Evolutionary conservation across 2,888 invertebrate species (phyloP).

Genomic region (Dyspetes luteomarginatus): DNA sequence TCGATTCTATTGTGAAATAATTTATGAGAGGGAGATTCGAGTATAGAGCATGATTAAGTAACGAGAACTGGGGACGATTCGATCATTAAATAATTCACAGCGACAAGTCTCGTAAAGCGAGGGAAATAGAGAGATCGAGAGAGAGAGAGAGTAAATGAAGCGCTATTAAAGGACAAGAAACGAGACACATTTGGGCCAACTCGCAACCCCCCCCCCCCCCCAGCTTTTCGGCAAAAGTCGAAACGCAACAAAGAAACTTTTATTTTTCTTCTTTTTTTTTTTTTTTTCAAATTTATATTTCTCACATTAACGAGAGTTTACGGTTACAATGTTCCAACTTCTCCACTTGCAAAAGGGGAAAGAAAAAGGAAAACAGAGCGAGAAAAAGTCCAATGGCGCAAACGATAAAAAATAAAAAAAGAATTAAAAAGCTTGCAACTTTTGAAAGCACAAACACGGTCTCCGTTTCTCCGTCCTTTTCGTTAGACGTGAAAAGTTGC

Average conservation of each 20-base stretch:
- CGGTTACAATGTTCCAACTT: conserved; percentile 3
- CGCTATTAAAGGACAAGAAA: conserved; percentile 62
- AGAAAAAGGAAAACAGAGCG: background rate
- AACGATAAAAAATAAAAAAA: background rate
- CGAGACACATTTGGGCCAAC: conserved; percentile 27
- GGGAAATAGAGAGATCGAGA: conserved; percentile 59
- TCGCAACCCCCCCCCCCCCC: too few species aligned
- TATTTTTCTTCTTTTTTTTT: too few species aligned
- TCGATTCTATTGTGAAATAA: conserved; percentile 41
- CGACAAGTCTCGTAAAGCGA: conserved; percentile 36
- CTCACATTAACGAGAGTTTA: conserved; percentile 8
- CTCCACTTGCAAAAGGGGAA: background rate
- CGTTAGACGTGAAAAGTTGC: background rate
- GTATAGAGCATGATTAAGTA: background rate
- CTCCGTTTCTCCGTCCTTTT: conserved; percentile 37
- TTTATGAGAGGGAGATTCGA: background rate
- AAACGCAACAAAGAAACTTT: background rate
- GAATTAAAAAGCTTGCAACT: conserved; percentile 12
- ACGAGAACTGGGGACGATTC: conserved; percentile 32
- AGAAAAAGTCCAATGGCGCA: background rate
- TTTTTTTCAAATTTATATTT: too few species aligned
- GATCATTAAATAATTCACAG: conserved; percentile 26
- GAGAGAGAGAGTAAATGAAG: conserved; percentile 37
- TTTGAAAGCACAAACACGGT: conserved; percentile 50
- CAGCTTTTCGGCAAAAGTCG: background rate